Conservation (phyloP, 2,113 vertebrate genomes). For the Scytalopus superciliaris region DNA sequence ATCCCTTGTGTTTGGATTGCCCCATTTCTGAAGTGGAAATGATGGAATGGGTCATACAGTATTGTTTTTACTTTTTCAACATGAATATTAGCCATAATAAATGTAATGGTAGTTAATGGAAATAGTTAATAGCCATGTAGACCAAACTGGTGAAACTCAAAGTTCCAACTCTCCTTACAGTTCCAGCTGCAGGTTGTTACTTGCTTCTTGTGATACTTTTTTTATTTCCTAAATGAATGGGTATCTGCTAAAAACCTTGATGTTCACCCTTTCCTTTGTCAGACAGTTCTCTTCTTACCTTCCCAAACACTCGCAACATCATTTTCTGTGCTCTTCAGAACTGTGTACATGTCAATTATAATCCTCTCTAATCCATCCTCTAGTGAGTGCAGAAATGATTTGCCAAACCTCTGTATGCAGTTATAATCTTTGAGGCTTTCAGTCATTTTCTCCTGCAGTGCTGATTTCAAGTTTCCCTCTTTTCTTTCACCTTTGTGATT, state of each 20-base stretch:
- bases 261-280: background rate
- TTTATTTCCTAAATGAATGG: background rate
- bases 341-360: background rate
- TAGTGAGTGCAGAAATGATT: background rate
- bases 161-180: background rate
- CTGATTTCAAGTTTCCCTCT: background rate
- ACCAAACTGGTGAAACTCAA: background rate
- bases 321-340: background rate
- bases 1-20: background rate
- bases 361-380: background rate
- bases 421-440: background rate
- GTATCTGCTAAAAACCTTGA: background rate
- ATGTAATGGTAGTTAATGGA: background rate
- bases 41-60: background rate
- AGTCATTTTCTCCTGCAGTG: background rate
- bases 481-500: background rate
- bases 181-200: background rate
- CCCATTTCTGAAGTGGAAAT: background rate
- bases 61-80: background rate
- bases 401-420: background rate
- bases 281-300: background rate
- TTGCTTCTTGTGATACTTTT: background rate
- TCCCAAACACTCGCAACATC: background rate
- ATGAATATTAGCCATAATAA: background rate
- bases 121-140: background rate